A percentile compares a stretch with the other conserved stretches of the same genome.
Conservation (phyloP, 2,113 vertebrate species). For the Urocynchramus pylzowi region DNA sequence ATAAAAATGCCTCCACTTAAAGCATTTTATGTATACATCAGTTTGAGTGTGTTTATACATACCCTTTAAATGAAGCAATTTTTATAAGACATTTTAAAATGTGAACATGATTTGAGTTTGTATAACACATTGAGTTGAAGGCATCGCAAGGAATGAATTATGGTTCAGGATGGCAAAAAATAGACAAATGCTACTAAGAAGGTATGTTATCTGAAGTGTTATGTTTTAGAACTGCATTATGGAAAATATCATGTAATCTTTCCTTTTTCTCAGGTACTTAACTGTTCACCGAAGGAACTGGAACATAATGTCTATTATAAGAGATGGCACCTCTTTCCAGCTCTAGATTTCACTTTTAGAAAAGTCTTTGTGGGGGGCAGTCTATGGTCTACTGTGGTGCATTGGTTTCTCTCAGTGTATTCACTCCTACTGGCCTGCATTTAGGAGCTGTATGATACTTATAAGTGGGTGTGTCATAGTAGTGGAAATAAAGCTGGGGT, state of each 20-base stretch:
- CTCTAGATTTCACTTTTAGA: neutral
- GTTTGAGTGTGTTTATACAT: neutral
- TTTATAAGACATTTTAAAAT: neutral
- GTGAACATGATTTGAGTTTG: neutral
- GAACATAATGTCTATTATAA: neutral
- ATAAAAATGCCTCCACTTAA: neutral
- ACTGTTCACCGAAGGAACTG: neutral
- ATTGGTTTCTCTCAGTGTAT: neutral
- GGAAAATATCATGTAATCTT: neutral
- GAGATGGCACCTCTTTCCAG: neutral
- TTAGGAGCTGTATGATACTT: neutral
- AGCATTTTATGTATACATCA: neutral
- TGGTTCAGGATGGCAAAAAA: neutral
- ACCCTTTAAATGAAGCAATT: neutral
- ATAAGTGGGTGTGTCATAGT: accelerated
- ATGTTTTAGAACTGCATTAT: neutral
- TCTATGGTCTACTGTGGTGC: neutral
- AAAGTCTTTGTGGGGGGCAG: neutral
- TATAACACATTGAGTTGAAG: neutral
- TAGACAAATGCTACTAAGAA: neutral
- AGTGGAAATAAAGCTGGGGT: neutral
- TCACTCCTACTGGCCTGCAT: neutral
- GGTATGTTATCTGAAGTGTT: neutral
- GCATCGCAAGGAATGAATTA: neutral
- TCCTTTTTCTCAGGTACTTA: neutral